Base-by-base conservation (phyloP, 2,113 vertebrate genomes). In the Otus sunia region DNA sequence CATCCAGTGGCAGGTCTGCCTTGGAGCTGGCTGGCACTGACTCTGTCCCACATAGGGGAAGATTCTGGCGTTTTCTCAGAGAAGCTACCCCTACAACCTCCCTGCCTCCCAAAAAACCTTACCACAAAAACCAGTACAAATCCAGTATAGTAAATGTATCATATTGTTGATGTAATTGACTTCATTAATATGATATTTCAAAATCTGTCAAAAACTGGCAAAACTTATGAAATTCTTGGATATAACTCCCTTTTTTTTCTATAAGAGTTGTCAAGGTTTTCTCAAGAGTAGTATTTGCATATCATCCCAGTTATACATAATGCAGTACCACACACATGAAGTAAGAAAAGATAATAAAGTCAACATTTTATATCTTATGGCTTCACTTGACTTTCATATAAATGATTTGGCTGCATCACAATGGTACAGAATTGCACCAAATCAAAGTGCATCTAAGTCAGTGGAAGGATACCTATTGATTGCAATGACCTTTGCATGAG, bases 131-230 rank as follows among this genome's bases (percentile, higher is more conserved):
- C 8, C 22, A 74, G 27, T 27, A 30, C 4, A 56, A 86, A 45
- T 64, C 9, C 2, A 71, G 36, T 21, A 34, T 8, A 67, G 4
- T 23, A 63, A 66, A 76, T 30, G 2, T 30, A 63, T 63, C 2
- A 0, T 43, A 43, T 17, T 49, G 30, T 3, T 74, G 26, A 55
- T 55, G 11, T 29, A 58, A 73, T 62, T 0, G 0, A 55, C 30
- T 68, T 79, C 4, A 30, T 77, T 76, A 73, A 45, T 63, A 56
- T 6, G 4, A 49, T 25, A 78, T 75, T 75, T 43, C 27, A 68
- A 78, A 73, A 78, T 45, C 32, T 55, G 12, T 59, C 50, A 80
- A 45, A 64, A 71, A 49, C 8, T 34, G 32, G 3, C 4, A 64
- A 80, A 74, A 91, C 6, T 26, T 11, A 55, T 64, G 26, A 66